Evolutionary conservation across 1,140 invertebrate species (phyloP).

Genomic region (Neodiprion fabricii): DNA sequence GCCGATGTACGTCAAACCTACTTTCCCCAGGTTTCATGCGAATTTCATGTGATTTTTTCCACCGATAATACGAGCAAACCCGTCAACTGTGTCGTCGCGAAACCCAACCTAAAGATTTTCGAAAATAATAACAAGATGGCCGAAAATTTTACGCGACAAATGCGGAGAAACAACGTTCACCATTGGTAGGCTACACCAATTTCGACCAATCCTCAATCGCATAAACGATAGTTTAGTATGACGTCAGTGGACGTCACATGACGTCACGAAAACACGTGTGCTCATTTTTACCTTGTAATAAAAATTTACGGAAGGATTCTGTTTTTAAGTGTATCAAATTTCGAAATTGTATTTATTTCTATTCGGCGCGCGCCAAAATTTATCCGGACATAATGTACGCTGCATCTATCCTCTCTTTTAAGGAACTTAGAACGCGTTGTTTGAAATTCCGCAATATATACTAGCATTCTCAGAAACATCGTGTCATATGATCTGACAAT

Average conservation of each 20-base stretch:
- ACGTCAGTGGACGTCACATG: constrained; percentile 36
- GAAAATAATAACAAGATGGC: constrained; percentile 59
- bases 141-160: constrained; percentile 44
- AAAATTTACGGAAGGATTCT: too few relatives aligned
- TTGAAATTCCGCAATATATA: neutral
- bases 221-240: constrained; percentile 39
- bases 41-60: constrained; percentile 29
- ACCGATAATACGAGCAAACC: constrained; percentile 18
- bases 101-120: constrained; percentile 53
- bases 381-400: too few relatives aligned
- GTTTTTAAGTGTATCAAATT: too few relatives aligned
- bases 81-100: constrained; percentile 29
- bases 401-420: too few relatives aligned
- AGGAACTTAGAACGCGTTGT: neutral
- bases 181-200: constrained; percentile 35
- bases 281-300: constrained; percentile 13
- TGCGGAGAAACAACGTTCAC: constrained; percentile 40
- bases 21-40: constrained; percentile 45
- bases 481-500: neutral
- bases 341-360: too few relatives aligned
- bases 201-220: constrained; percentile 35
- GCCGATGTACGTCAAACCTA: constrained; percentile 41
- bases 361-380: too few relatives aligned
- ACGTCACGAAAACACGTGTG: constrained; percentile 43
- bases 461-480: neutral